These are phyloP conservation scores for Melanotaenia boesemani DNA, from an alignment of 2,797 vertebrate species.

Conservation along the genomic window DNA sequence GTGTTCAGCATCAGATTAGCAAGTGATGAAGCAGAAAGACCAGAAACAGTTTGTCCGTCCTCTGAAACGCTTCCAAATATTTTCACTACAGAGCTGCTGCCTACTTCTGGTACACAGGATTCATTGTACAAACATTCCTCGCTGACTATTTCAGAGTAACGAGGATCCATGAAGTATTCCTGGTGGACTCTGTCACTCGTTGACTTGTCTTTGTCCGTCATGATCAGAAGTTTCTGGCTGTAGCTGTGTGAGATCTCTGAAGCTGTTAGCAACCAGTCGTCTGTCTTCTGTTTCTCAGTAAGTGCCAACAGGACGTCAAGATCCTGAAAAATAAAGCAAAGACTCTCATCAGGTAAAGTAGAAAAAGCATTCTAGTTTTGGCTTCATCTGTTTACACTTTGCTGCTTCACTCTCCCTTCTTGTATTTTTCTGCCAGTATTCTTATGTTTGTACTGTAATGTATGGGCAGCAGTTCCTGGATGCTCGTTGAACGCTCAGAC, in stretches of 20 bases:
- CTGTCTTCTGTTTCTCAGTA: constrained; percentile 28
- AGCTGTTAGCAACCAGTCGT: constrained; percentile 37
- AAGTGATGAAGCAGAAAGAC: constrained; percentile 42
- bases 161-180: constrained; percentile 56
- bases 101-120: constrained; percentile 35
- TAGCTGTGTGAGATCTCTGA: constrained; percentile 52
- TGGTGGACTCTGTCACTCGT: constrained; percentile 14
- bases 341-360: too few species aligned
- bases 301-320: constrained; percentile 17
- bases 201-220: constrained; percentile 12
- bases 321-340: constrained; percentile 30
- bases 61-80: constrained; percentile 51
- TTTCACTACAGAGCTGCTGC: constrained; percentile 36
- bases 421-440: too few species aligned
- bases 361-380: too few species aligned
- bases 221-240: constrained; percentile 42
- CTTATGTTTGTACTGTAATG: too few species aligned
- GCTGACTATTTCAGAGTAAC: constrained; percentile 38
- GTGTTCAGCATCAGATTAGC: constrained; percentile 45
- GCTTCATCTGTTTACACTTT: too few species aligned
- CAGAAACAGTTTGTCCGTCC: constrained; percentile 49
- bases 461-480: too few species aligned
- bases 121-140: constrained; percentile 29
- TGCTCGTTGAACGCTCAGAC: too few species aligned
- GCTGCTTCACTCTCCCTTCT: too few species aligned